Conservation (phyloP, 1,140 invertebrate genomes). For the Papilio polytes region DNA sequence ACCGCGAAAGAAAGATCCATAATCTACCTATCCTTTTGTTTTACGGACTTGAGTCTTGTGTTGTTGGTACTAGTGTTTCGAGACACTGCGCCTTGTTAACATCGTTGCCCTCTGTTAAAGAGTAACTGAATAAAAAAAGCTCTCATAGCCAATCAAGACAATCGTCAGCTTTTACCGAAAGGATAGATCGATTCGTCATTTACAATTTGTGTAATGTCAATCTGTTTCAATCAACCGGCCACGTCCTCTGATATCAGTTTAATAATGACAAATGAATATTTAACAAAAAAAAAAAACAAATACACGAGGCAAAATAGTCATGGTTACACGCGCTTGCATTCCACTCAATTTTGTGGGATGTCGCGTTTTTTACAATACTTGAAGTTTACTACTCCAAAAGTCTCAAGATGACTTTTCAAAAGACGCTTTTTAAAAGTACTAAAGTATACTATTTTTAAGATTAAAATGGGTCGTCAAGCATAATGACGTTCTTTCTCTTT, state of each 20-base stretch:
- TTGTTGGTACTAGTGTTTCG: not conserved
- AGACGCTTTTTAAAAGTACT: no score
- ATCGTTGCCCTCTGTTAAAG: conserved; percentile 56
- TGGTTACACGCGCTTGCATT: not conserved
- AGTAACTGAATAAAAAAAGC: conserved; percentile 55
- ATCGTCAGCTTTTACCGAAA: conserved; percentile 66
- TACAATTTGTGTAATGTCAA: conserved; percentile 80
- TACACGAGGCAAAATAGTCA: not conserved
- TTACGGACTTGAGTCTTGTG: not conserved
- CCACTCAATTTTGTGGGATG: not conserved
- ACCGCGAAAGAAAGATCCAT: not conserved
- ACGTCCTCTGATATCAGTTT: conserved; percentile 29
- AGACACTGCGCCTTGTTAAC: conserved; percentile 48
- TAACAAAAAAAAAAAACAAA: not conserved
- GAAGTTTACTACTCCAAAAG: no score
- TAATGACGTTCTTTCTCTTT: no score
- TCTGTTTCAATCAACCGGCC: conserved; percentile 59
- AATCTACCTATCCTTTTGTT: not conserved
- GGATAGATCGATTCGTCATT: conserved; percentile 79
- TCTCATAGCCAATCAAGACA: conserved; percentile 71
- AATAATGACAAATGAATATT: conserved; percentile 13
- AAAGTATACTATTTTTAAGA: no score
- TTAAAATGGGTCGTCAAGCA: no score
- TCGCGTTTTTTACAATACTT: not conserved
- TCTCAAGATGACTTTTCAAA: not conserved